A percentile compares a stretch with the other conserved stretches of the same genome.
phyloP scores from a whole-genome alignment of 1,140 invertebrate genomes.

The Idris sp. region DNA sequence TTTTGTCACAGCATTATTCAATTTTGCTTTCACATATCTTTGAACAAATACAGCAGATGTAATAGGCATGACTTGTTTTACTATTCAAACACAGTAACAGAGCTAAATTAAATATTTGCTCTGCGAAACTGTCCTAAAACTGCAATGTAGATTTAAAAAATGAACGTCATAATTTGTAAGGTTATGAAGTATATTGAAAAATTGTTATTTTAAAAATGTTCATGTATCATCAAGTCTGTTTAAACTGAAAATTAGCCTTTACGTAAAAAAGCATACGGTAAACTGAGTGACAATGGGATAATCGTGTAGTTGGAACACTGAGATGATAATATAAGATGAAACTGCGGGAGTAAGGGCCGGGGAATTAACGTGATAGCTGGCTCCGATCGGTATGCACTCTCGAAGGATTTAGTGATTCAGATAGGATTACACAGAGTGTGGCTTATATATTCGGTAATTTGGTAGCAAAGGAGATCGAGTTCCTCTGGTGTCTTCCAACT shows the following conservation, averaged over 20 bases:
- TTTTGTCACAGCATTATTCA: slow-evolving; percentile 8
- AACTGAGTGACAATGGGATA: slow-evolving; percentile 26
- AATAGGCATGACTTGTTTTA: slow-evolving; percentile 5
- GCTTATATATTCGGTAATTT: slow-evolving; percentile 55
- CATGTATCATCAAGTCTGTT: too few relatives aligned
- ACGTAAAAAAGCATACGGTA: too few relatives aligned
- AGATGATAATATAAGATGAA: slow-evolving; percentile 40
- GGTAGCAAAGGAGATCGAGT: slow-evolving; percentile 40
- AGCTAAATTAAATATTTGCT: slow-evolving; percentile 16
- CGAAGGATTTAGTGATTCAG: slow-evolving; percentile 61
- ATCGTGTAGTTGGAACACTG: slow-evolving; percentile 8
- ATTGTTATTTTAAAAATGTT: too few relatives aligned
- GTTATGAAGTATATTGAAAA: too few relatives aligned
- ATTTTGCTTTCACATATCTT: background rate
- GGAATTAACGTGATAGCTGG: slow-evolving; percentile 53
- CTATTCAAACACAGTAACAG: slow-evolving; percentile 13
- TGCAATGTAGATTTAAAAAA: too few relatives aligned
- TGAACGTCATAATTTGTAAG: too few relatives aligned
- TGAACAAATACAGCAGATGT: slow-evolving; percentile 10
- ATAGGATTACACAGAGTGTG: slow-evolving; percentile 46
- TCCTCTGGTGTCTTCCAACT: slow-evolving; percentile 17
- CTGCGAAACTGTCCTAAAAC: too few relatives aligned
- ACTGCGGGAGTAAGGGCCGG: slow-evolving; percentile 29
- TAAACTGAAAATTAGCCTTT: too few relatives aligned
- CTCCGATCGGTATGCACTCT: slow-evolving; percentile 53